A percentile compares a stretch with the other conserved stretches of the same genome.
These are phyloP conservation scores for Acanthosepion lycidas DNA, from an alignment of 2,888 invertebrate species.

Conservation along the genomic window DNA sequence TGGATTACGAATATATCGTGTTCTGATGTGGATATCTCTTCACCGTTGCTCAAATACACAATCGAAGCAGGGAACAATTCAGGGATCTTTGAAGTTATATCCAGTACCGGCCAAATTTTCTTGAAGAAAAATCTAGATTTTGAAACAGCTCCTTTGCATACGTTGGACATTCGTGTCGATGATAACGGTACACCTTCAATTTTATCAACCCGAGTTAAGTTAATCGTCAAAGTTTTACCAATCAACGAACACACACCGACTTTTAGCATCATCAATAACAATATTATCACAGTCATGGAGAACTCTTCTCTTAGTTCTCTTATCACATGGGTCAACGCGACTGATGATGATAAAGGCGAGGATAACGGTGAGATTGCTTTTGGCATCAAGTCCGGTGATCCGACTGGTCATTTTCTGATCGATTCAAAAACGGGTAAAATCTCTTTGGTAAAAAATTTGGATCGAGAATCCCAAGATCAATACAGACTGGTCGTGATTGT, in stretches of 20 bases:
- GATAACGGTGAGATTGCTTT: slow-evolving; percentile 57
- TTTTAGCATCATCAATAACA: slow-evolving; percentile 48
- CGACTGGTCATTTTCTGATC: slow-evolving; percentile 54
- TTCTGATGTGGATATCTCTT: slow-evolving; percentile 42
- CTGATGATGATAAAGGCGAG: slow-evolving; percentile 52
- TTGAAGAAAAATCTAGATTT: slow-evolving; percentile 60
- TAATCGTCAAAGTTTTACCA: slow-evolving; percentile 54
- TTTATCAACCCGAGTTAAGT: slow-evolving; percentile 53
- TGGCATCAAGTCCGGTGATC: slow-evolving; percentile 55
- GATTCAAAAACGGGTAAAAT: slow-evolving; percentile 56
- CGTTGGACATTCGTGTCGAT: slow-evolving; percentile 59
- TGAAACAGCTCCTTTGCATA: slow-evolving; percentile 59
- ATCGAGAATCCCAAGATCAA: slow-evolving; percentile 55
- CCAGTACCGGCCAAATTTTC: slow-evolving; percentile 55
- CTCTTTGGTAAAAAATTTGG: slow-evolving; percentile 53
- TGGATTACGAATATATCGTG: neutral
- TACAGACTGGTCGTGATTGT: slow-evolving; percentile 80
- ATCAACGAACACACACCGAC: slow-evolving; percentile 57
- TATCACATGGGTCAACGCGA: slow-evolving; percentile 52
- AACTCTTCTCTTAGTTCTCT: slow-evolving; percentile 51
- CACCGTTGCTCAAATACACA: neutral
- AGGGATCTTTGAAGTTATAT: slow-evolving; percentile 50
- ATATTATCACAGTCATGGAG: slow-evolving; percentile 57
- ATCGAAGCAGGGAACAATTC: slow-evolving; percentile 33
- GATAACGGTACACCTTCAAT: slow-evolving; percentile 58